Conservation (phyloP, 2,113 vertebrate species). For the Anguilla japonica region DNA sequence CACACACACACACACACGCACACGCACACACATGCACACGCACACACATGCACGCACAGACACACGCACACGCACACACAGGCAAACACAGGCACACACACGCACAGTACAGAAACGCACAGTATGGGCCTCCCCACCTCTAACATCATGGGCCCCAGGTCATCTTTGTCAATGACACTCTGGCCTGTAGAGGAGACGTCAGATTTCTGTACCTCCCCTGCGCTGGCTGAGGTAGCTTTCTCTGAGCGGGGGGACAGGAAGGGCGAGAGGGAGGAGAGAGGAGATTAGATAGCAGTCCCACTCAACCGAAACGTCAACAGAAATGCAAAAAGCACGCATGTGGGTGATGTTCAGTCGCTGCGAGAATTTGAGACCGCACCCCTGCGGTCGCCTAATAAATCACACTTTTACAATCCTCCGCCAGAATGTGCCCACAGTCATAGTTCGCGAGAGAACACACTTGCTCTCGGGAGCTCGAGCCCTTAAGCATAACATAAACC, state of each 20-base stretch:
- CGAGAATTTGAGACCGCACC: neutral
- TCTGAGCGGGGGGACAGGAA: conserved; percentile 66
- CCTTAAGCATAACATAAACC: neutral
- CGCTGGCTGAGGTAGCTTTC: conserved; percentile 90
- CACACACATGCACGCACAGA: too few species aligned
- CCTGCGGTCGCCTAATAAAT: neutral
- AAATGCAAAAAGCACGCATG: neutral
- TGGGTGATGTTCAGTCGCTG: too few species aligned
- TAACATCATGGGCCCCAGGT: conserved; percentile 99
- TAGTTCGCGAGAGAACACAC: neutral
- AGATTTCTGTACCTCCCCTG: conserved; percentile 98
- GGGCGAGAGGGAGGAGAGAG: neutral
- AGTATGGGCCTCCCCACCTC: conserved; percentile 74
- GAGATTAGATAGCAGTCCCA: conserved; percentile 28
- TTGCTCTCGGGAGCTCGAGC: neutral
- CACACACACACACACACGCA: neutral
- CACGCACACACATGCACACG: too few species aligned
- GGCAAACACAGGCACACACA: neutral
- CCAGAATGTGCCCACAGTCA: too few species aligned
- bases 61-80: too few species aligned
- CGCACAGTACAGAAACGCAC: neutral
- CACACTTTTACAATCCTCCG: too few species aligned
- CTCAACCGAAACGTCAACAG: neutral
- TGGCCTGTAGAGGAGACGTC: conserved; percentile 97
- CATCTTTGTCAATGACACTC: conserved; percentile 98